Evolutionary conservation across 1,140 invertebrate species (phyloP), one percentile per base, ranked within the genome.

Genomic region (Trypoxylus dichotomus): DNA sequence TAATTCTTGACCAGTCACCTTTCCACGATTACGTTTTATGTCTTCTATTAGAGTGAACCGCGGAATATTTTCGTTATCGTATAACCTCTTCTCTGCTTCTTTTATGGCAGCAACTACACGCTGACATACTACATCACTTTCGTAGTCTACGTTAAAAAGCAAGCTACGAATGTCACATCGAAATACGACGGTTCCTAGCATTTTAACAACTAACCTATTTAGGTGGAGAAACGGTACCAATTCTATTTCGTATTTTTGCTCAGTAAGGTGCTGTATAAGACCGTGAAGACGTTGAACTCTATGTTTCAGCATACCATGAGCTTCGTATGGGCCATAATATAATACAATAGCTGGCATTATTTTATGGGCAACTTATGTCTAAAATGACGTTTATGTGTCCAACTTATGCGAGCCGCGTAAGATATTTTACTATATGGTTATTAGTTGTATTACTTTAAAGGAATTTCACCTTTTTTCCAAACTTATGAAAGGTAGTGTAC

Each of bases 91-190:
- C 41, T 58, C 32, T 24, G 43, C 78, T 37, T 82, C 80, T 19
- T 81, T 68, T 1, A 82, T 74, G 8, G 72, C 54, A n/a, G 32
- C 29, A 41, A 79, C 42, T 3, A 81, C 58, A 19, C 78, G 77
- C 71, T 82, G 73, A 29, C 79, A 79, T 0, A 81, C 60, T 0
- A 77, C 63, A 75, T 83, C 80, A 25, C 82, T 78, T 54, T 83
- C 80, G 15, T 13, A 75, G 0, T 75, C 60, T 32, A 82, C 77
- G 71, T 83, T 83, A 68, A 82, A 83, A 75, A 75, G 77, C 11
- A 83, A 75, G 74, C 80, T 78, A 21, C 81, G 73, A 19, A 83
- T 81, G 41, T 83, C 81, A 54, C 82, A 81, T 24, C 77, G 72
- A 68, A 76, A 83, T 15, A 83, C 79, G 32, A 73, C 68, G 19